Percentiles rank a stretch among this genome's conserved stretches.
Evolutionary conservation across 2,888 invertebrate species (phyloP).

Genomic region (Drosophila falleni): DNA sequence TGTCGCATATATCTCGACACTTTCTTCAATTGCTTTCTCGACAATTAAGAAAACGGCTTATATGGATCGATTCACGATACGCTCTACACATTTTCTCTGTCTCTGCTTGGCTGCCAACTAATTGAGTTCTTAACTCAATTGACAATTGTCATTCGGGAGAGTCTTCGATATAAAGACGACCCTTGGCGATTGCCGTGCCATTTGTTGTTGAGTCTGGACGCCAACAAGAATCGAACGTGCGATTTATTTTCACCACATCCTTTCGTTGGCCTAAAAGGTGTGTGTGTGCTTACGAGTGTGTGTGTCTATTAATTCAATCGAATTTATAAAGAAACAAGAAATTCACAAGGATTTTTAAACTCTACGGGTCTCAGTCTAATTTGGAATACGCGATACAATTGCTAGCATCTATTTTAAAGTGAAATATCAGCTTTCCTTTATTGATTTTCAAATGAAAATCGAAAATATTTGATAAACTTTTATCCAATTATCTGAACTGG

Average conservation of each 20-base stretch:
- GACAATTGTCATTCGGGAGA: conserved; percentile 50
- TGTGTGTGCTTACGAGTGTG: conserved; percentile 36
- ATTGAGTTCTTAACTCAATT: conserved; percentile 60
- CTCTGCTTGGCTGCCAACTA: conserved; percentile 45
- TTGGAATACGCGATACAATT: conserved; percentile 7
- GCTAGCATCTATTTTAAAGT: conserved; percentile 7
- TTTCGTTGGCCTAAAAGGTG: conserved; percentile 76
- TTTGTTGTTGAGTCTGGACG: conserved; percentile 85
- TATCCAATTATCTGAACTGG: not conserved
- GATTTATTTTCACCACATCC: conserved; percentile 68
- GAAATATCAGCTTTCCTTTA: not conserved
- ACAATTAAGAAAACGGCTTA: conserved; percentile 74
- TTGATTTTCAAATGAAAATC: not conserved
- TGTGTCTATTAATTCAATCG: not conserved
- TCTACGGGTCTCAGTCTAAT: not conserved
- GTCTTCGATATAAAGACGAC: conserved; percentile 81
- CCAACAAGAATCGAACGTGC: conserved; percentile 83
- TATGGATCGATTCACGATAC: conserved; percentile 79
- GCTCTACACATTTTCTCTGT: conserved; percentile 42
- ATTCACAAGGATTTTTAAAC: conserved; percentile 11
- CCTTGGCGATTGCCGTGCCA: conserved; percentile 76
- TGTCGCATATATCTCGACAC: conserved; percentile 33
- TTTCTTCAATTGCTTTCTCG: conserved; percentile 24
- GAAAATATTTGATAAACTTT: not conserved
- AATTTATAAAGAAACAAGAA: conserved; percentile 5